Conservation (phyloP, 2,888 invertebrate species). For the Parelbella ahira region DNA sequence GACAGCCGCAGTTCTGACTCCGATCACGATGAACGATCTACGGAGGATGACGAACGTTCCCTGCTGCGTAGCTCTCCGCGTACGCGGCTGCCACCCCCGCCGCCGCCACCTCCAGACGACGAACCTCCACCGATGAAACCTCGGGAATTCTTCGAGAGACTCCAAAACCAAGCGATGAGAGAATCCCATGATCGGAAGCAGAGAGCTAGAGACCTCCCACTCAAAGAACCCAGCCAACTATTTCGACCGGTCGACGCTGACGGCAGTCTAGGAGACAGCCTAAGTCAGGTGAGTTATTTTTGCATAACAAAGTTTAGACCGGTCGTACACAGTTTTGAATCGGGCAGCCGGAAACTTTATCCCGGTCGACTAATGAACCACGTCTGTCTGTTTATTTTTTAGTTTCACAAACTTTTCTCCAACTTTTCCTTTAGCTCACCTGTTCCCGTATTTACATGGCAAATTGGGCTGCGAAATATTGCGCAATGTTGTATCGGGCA, state of each 20-base stretch:
- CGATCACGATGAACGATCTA: conserved; percentile 73
- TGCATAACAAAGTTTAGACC: conserved; percentile 33
- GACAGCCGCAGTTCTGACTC: conserved; percentile 74
- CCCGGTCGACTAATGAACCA: conserved; percentile 58
- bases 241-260: conserved; percentile 68
- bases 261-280: conserved; percentile 71
- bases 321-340: conserved; percentile 36
- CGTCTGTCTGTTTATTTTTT: conserved; percentile 45
- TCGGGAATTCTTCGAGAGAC: conserved; percentile 76
- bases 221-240: conserved; percentile 52
- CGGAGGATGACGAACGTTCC: conserved; percentile 71
- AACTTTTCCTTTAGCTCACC: conserved; percentile 38
- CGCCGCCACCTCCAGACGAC: conserved; percentile 69
- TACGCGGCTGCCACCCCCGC: conserved; percentile 66
- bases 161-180: conserved; percentile 73
- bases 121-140: conserved; percentile 78
- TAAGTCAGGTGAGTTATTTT: conserved; percentile 65
- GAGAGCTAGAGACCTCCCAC: conserved; percentile 46
- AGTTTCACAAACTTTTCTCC: conserved; percentile 45
- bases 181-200: conserved; percentile 62
- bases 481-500: conserved; percentile 29
- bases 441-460: conserved; percentile 48
- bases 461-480: conserved; percentile 33
- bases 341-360: conserved; percentile 37
- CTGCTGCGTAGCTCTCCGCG: conserved; percentile 68